Conservation (phyloP, 2,888 invertebrate genomes). For the Drosophila robusta region DNA sequence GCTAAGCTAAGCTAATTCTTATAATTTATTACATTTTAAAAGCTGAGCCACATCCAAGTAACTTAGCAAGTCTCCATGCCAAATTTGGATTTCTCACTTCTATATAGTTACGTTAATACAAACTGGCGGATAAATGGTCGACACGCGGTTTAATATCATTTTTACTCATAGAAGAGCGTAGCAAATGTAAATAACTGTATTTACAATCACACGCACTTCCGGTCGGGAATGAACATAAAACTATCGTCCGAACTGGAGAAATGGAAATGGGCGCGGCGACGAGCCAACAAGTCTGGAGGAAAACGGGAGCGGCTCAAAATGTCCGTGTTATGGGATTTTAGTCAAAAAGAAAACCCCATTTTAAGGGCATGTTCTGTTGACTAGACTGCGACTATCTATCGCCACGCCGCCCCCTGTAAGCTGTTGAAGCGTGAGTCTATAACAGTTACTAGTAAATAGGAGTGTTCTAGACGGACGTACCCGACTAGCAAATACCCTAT, state of each 20-base stretch:
- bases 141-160: neutral
- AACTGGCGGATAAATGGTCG: neutral
- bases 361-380: slow-evolving; percentile 57
- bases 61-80: too few relatives aligned
- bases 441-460: neutral
- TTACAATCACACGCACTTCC: slow-evolving; percentile 64
- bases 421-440: neutral
- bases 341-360: slow-evolving; percentile 44
- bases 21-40: too few relatives aligned
- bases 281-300: slow-evolving; percentile 5
- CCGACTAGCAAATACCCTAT: neutral
- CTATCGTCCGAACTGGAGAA: slow-evolving; percentile 4
- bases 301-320: slow-evolving; percentile 48
- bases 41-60: too few relatives aligned
- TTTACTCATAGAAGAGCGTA: neutral
- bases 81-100: too few relatives aligned
- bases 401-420: slow-evolving; percentile 6
- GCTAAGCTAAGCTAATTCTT: too few relatives aligned
- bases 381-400: slow-evolving; percentile 18
- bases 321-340: slow-evolving; percentile 30
- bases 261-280: slow-evolving; percentile 50
- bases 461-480: neutral
- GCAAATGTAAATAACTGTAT: slow-evolving; percentile 56
- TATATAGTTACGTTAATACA: too few relatives aligned
- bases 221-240: slow-evolving; percentile 68